A percentile compares a stretch with the other conserved stretches of the same genome.
Evolutionary conservation across 2,113 vertebrate genomes (phyloP).

Genomic region (Donacobius atricapilla): DNA sequence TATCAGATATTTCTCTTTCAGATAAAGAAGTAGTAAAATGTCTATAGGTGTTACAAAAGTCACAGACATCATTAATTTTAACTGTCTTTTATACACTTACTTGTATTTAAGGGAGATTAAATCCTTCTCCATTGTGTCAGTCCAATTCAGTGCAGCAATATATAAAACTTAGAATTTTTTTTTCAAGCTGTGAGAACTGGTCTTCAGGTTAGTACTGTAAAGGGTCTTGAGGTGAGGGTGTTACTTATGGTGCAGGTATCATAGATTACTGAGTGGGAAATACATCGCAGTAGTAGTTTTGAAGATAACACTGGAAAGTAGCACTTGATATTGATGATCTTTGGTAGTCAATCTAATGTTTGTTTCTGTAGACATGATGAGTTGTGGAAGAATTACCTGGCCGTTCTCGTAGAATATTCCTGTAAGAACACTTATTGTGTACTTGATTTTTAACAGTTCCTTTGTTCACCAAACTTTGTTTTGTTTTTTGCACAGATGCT

Average conservation of each 20-base stretch:
- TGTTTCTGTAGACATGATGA: neutral
- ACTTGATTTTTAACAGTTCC: neutral
- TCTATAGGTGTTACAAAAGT: neutral
- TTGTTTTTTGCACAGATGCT: conserved; percentile 71
- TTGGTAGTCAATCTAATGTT: neutral
- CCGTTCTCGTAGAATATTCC: neutral
- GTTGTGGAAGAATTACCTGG: neutral
- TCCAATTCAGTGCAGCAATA: neutral
- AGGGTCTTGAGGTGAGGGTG: neutral
- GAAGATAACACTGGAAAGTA: neutral
- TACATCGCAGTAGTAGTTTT: neutral
- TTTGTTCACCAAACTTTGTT: neutral
- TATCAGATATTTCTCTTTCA: neutral
- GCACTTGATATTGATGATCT: neutral
- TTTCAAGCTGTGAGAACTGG: neutral
- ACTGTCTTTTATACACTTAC: neutral
- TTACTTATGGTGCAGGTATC: neutral
- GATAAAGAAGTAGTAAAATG: neutral
- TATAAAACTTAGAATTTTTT: neutral
- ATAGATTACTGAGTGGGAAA: neutral
- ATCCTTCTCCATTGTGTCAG: neutral
- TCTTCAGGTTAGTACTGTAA: neutral
- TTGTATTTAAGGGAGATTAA: neutral
- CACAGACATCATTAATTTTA: neutral
- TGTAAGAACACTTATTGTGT: fast-evolving